phyloP scores from a whole-genome alignment of 2,888 invertebrate genomes.

The Tetragnatha montana region DNA sequence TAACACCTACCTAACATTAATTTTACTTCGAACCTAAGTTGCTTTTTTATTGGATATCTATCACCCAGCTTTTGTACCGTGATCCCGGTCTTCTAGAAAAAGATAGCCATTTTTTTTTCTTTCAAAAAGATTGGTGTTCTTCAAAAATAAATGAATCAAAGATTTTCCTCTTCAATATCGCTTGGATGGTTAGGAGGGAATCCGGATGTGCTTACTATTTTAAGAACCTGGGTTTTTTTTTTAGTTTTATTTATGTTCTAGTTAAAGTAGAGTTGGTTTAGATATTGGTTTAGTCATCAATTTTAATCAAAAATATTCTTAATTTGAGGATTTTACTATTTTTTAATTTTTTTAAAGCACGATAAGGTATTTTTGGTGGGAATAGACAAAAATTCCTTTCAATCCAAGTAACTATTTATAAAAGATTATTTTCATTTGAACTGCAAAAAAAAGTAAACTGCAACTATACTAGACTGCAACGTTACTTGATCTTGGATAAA shows the following conservation, averaged over 20 bases:
- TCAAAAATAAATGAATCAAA: not conserved
- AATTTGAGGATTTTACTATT: too few relatives aligned
- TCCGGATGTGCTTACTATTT: not conserved
- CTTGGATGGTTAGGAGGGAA: not conserved
- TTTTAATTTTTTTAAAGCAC: too few relatives aligned
- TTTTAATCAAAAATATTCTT: too few relatives aligned
- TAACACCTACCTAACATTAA: conserved; percentile 18
- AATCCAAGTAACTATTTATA: too few relatives aligned
- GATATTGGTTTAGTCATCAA: too few relatives aligned
- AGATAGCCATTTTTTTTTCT: not conserved
- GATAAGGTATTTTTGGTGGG: too few relatives aligned
- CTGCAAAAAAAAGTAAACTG: too few relatives aligned
- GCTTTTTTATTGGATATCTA: not conserved
- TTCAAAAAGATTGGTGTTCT: not conserved
- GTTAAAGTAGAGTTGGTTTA: too few relatives aligned
- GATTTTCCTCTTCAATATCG: not conserved
- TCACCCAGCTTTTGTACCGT: not conserved
- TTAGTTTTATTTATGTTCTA: not conserved
- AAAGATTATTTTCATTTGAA: too few relatives aligned
- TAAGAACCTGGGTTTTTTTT: not conserved
- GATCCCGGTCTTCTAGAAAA: not conserved
- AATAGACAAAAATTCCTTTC: too few relatives aligned
- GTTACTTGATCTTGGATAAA: too few relatives aligned
- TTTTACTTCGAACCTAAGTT: conserved; percentile 24
- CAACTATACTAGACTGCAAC: too few relatives aligned